phyloP scores from a whole-genome alignment of 2,113 vertebrate species.

The Phyllostomus discolor region DNA sequence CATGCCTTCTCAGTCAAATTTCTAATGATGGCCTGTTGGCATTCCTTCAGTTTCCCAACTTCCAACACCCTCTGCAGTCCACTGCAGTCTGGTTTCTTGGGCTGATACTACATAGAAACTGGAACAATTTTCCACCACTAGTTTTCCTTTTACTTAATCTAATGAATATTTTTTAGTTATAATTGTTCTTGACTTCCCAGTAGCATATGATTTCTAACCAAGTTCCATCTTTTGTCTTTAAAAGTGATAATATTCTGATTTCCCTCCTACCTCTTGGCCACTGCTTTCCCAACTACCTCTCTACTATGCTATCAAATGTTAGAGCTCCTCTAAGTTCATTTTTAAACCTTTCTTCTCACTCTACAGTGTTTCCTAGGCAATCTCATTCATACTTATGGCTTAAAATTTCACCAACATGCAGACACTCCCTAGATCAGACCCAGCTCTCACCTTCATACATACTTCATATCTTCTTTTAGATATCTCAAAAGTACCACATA shows the following conservation, averaged over 20 bases:
- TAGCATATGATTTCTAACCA: not conserved
- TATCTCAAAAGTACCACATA: not conserved
- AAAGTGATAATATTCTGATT: not conserved
- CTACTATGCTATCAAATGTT: not conserved
- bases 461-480: not conserved
- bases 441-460: not conserved
- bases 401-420: not conserved
- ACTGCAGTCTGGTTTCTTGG: not conserved
- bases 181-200: not conserved
- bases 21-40: not conserved
- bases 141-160: not conserved
- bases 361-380: not conserved
- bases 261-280: not conserved
- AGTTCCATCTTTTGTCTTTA: not conserved
- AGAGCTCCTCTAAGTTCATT: not conserved
- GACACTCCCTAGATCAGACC: not conserved
- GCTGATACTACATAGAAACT: not conserved
- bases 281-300: not conserved
- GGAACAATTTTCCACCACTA: not conserved
- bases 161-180: not conserved
- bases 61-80: too few species aligned
- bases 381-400: not conserved
- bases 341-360: not conserved
- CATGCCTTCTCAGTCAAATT: not conserved
- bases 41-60: not conserved